These are phyloP conservation scores for Monodelphis domestica DNA, from an alignment of 2,797 vertebrate species.

Conservation along the genomic window DNA sequence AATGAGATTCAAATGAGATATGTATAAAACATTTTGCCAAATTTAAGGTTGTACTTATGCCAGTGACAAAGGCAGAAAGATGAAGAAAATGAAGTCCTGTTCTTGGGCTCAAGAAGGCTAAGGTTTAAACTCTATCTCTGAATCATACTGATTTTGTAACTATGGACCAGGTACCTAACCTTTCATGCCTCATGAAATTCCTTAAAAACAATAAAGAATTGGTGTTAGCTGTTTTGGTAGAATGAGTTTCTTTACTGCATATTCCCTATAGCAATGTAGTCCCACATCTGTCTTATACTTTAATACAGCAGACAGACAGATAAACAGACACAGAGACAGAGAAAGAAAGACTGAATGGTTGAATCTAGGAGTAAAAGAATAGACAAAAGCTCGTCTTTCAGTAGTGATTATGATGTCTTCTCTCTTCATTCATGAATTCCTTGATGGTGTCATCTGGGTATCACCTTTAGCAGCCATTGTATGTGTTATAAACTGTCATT, in stretches of 20 bases:
- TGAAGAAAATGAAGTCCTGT: not conserved
- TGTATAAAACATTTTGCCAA: not conserved
- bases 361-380: not conserved
- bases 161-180: not conserved
- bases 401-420: not conserved
- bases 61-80: not conserved
- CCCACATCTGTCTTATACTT: not conserved
- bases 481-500: not conserved
- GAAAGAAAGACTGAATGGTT: not conserved
- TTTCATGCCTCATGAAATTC: not conserved
- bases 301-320: not conserved
- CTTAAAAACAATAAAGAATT: not conserved
- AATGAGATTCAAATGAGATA: not conserved
- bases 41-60: not conserved
- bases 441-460: not conserved
- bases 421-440: too few species aligned
- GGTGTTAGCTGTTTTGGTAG: not conserved
- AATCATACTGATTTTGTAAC: not conserved
- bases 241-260: not conserved
- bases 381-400: not conserved
- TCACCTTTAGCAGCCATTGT: not conserved
- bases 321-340: not conserved
- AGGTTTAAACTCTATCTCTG: not conserved
- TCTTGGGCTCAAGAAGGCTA: not conserved
- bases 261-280: not conserved